A percentile compares a stretch with the other conserved stretches of the same genome.
These are phyloP conservation scores for Cynodonichthys magdalenae DNA, from an alignment of 2,797 vertebrate species.

Conservation along the genomic window DNA sequence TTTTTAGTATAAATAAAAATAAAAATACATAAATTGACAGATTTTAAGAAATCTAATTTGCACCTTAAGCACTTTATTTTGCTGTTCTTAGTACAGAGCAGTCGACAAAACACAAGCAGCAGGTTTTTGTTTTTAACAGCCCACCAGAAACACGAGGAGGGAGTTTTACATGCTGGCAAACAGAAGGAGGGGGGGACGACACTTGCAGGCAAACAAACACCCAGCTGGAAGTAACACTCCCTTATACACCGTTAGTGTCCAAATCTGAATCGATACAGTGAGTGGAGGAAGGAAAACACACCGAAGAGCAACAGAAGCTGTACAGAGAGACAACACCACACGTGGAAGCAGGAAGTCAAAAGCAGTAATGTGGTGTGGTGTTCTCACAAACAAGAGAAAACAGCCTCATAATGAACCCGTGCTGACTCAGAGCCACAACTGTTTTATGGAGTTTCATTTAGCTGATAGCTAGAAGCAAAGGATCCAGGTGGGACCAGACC, in stretches of 20 bases:
- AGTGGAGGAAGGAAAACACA: slow-evolving; percentile 54
- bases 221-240: slow-evolving; percentile 46
- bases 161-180: slow-evolving; percentile 13
- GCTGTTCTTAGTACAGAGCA: background rate
- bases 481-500: slow-evolving; percentile 54
- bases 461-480: slow-evolving; percentile 40
- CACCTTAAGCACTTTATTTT: slow-evolving; percentile 1
- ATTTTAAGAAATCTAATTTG: background rate
- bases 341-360: slow-evolving; percentile 28
- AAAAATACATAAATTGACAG: background rate
- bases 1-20: background rate
- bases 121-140: slow-evolving; percentile 8
- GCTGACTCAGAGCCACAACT: slow-evolving; percentile 26
- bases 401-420: slow-evolving; percentile 11
- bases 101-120: background rate
- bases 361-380: slow-evolving; percentile 11
- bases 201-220: slow-evolving; percentile 52
- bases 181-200: too few relatives aligned
- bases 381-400: slow-evolving; percentile 6
- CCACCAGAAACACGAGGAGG: slow-evolving; percentile 5
- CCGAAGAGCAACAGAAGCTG: slow-evolving; percentile 13
- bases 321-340: slow-evolving; percentile 22
- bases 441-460: slow-evolving; percentile 47
- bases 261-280: slow-evolving; percentile 68
- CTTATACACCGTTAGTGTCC: slow-evolving; percentile 34